These are phyloP conservation scores for Mormyrus hasselquistii DNA, from an alignment of 2,797 vertebrate genomes.

Conservation along the genomic window DNA sequence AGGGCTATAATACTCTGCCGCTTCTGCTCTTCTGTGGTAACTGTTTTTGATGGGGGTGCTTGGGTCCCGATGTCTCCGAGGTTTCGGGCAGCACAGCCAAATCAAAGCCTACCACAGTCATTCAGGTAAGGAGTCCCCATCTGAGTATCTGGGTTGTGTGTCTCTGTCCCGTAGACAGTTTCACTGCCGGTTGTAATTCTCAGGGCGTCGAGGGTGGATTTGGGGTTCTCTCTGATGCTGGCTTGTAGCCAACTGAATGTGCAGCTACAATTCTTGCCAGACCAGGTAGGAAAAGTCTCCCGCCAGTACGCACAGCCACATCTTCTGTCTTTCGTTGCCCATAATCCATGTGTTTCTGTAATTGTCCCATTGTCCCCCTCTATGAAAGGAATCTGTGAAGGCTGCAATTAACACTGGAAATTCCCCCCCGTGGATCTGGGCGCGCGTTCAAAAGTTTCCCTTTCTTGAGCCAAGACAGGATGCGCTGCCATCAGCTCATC, in stretches of 20 bases:
- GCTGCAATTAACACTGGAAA: not conserved
- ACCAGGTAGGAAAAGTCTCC: not conserved
- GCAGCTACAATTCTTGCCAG: not conserved
- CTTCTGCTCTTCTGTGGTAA: not conserved
- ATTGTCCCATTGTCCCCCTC: not conserved
- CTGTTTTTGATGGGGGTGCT: not conserved
- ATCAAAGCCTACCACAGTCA: not conserved
- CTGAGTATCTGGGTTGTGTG: not conserved
- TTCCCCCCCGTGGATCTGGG: not conserved
- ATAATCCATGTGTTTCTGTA: not conserved
- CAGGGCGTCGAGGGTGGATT: not conserved
- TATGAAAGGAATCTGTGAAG: not conserved
- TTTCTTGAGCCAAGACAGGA: not conserved
- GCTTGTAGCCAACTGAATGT: not conserved
- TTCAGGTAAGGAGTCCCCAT: not conserved
- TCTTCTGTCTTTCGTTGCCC: not conserved
- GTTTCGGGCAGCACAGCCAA: not conserved
- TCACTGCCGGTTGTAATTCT: not conserved
- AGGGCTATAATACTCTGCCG: not conserved
- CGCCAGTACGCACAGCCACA: not conserved
- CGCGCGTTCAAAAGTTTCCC: not conserved
- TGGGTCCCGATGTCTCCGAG: not conserved
- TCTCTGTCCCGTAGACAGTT: not conserved
- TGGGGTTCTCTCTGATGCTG: not conserved
- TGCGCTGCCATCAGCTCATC: not conserved